phyloP scores from a whole-genome alignment of 2,797 vertebrate species.

The Prionace glauca region DNA sequence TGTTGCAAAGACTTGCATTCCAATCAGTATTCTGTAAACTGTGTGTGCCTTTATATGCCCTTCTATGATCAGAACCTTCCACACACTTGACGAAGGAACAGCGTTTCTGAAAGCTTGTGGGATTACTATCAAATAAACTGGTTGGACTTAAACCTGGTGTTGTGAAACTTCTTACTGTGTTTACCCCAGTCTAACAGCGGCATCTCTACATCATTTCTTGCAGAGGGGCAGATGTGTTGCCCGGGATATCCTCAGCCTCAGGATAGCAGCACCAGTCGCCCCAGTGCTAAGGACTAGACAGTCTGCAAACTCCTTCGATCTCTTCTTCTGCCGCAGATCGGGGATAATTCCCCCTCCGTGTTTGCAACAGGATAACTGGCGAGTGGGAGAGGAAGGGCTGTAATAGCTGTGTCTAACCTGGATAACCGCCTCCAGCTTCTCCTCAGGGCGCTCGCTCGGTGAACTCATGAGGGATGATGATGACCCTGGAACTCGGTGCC shows the following conservation, averaged over 20 bases:
- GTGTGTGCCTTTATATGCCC: too few species aligned
- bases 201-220: neutral
- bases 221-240: too few species aligned
- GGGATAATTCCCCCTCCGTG: neutral
- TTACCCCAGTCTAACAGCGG: too few species aligned
- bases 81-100: too few species aligned
- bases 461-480: neutral
- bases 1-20: too few species aligned
- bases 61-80: too few species aligned
- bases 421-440: constrained; percentile 47
- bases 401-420: constrained; percentile 45
- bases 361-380: neutral
- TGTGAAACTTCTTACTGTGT: too few species aligned
- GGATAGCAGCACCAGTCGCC: neutral
- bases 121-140: too few species aligned
- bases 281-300: neutral
- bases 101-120: too few species aligned
- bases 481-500: neutral
- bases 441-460: neutral
- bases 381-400: neutral
- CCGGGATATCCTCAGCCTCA: neutral
- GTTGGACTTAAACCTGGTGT: too few species aligned
- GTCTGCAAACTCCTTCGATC: neutral
- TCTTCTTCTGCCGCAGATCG: neutral
- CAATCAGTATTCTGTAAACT: too few species aligned